A percentile compares a stretch with the other conserved stretches of the same genome.
phyloP scores from a whole-genome alignment of 1,140 invertebrate species.

The Drosophila arizonae region DNA sequence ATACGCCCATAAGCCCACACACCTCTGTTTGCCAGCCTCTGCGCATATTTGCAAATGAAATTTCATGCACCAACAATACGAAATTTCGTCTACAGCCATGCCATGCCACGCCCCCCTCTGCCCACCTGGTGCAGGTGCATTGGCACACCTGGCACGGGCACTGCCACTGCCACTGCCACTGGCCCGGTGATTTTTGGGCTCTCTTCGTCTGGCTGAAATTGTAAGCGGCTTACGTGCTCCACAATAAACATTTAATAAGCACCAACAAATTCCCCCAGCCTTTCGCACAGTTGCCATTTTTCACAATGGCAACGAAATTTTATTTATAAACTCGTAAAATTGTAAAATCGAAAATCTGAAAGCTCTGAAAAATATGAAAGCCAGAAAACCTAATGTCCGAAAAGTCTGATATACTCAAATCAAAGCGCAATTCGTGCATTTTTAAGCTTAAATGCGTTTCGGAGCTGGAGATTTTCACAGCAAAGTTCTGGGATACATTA shows the following conservation, averaged over 20 bases:
- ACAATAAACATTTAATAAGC: constrained; percentile 53
- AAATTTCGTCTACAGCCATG: constrained; percentile 44
- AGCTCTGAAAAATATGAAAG: background rate
- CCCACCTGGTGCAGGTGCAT: background rate
- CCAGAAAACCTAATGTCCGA: no score
- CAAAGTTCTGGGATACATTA: no score
- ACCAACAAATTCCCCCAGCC: constrained; percentile 11
- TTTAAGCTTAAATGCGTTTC: no score
- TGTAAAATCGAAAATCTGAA: background rate
- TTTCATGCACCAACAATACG: constrained; percentile 58
- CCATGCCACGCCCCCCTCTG: background rate
- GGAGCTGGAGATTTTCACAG: no score
- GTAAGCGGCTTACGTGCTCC: constrained; percentile 55
- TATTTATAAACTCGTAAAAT: constrained; percentile 4
- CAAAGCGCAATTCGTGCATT: no score
- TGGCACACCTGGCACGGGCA: background rate
- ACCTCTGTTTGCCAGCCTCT: background rate
- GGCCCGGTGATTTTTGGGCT: background rate
- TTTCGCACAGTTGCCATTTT: constrained; percentile 21
- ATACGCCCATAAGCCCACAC: no score
- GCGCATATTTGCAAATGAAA: constrained; percentile 64
- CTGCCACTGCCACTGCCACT: no score
- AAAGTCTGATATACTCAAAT: no score
- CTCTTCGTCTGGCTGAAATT: constrained; percentile 8
- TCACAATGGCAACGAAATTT: constrained; percentile 13